Evolutionary conservation across 1,140 invertebrate genomes (phyloP), one percentile per base, ranked within the genome.

Genomic region (Melanaphis sacchari): DNA sequence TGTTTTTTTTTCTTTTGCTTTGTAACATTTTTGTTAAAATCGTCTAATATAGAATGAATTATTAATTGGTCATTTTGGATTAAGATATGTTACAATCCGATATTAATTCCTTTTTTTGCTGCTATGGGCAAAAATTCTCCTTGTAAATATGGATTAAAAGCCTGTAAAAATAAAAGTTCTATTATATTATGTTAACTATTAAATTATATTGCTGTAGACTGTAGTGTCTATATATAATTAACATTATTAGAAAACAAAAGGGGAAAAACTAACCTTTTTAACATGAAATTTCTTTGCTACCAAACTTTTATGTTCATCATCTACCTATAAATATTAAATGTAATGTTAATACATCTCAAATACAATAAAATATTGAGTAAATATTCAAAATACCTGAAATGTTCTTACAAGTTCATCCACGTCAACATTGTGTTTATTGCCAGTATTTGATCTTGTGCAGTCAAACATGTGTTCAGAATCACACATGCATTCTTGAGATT

Each of bases 381-480:
- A 40, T 43, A 87, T 87, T 43, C 31, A 46, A 18, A 66, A 95
- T 94, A 96, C 95, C 94, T 96, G 95, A 31, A 96, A 95, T 66
- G 96, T 95, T 85, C 95, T 95, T 94, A 96, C 95, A 76, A 96
- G 96, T 94, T 96, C 95, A 5, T 96, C 94, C 38, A 96, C 95
- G 8, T 95, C 95, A 59, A 96, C 94, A 41, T 94, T 94, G 43
- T 95, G 95, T 81, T 95, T 95, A 59, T 94, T 94, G 1, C 95
- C 94, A 94, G 76, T 95, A 46, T 88, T 94, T 36, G 95, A 94
- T 41, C 95, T 95, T 0, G 97, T 96, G 95, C 98, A 99, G 95
- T 98, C 97, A 95, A 99, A 98, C 99, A 99, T 99, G 95, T 99
- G 99, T 95, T 99, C 99, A 2, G 97, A 97, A 95, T 99, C 99